Percentiles rank a stretch among this genome's conserved stretches.
phyloP scores from a whole-genome alignment of 2,888 invertebrate species.

The Caenorhabditis sp. region DNA sequence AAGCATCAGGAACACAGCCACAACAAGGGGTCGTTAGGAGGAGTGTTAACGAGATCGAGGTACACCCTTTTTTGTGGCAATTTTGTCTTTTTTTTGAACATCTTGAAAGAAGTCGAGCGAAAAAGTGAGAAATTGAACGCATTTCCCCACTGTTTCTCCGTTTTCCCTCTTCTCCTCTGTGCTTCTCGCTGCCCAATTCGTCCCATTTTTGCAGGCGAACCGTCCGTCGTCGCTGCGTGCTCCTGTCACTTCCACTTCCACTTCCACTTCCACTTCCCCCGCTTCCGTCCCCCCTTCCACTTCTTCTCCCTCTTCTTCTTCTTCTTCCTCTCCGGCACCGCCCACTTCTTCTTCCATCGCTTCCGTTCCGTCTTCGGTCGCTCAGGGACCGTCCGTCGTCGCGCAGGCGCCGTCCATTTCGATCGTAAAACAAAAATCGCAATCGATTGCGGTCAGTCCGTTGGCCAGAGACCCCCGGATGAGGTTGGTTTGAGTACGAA shows the following conservation, averaged over 20 bases:
- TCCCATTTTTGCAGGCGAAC: conserved; percentile 37
- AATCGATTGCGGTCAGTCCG: conserved; percentile 59
- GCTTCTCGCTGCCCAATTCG: not conserved
- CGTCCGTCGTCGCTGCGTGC: conserved; percentile 63
- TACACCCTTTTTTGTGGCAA: not conserved
- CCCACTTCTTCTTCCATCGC: conserved; percentile 19
- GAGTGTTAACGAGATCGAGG: conserved; percentile 38
- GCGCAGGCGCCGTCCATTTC: conserved; percentile 22
- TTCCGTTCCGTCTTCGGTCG: conserved; percentile 18
- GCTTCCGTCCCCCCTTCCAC: not conserved
- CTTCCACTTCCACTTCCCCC: not conserved
- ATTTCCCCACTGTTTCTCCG: not conserved
- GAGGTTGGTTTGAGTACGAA: conserved; percentile 33
- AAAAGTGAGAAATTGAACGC: no score
- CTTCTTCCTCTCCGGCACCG: conserved; percentile 13
- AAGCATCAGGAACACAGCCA: not conserved
- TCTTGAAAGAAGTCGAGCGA: no score
- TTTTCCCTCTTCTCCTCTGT: not conserved
- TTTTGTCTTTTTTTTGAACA: not conserved
- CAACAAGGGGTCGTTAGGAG: conserved; percentile 28
- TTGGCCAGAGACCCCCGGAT: conserved; percentile 55
- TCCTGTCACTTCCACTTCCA: conserved; percentile 3
- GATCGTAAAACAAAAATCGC: conserved; percentile 49
- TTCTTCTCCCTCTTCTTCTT: conserved; percentile 16
- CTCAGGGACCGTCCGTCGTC: no score